These are phyloP conservation scores for Epinephelus fuscoguttatus DNA, from an alignment of 2,113 vertebrate species.

Conservation along the genomic window DNA sequence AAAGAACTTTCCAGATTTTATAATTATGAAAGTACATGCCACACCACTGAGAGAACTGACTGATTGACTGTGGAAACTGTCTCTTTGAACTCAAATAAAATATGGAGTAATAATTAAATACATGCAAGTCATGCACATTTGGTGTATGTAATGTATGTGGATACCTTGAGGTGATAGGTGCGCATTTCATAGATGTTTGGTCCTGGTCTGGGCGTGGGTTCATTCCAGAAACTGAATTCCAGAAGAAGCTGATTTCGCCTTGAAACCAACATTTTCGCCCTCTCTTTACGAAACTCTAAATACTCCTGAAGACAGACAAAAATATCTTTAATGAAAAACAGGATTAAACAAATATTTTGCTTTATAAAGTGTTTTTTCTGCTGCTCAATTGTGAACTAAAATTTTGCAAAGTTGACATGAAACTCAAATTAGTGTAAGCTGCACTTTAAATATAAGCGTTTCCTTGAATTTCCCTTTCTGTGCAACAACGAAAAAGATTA, in stretches of 20 bases:
- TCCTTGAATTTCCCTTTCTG: not conserved
- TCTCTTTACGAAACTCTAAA: conserved; percentile 90
- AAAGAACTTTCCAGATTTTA: not conserved
- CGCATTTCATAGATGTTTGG: conserved; percentile 95
- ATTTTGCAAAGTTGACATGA: not conserved
- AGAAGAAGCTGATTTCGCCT: conserved; percentile 94
- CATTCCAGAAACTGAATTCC: conserved; percentile 99
- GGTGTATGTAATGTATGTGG: not conserved
- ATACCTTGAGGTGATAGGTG: conserved; percentile 92
- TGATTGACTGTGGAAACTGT: not conserved
- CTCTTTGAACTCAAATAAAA: not conserved
- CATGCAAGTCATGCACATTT: not conserved
- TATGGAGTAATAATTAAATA: not conserved
- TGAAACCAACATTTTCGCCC: conserved; percentile 93
- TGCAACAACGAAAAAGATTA: not conserved
- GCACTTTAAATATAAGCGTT: not conserved
- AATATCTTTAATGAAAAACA: not conserved
- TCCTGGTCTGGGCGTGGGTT: conserved; percentile 89
- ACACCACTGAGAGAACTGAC: not conserved
- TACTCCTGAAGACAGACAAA: conserved; percentile 85
- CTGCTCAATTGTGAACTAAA: not conserved
- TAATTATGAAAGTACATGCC: not conserved
- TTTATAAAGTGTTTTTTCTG: not conserved
- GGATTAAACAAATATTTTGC: not conserved
- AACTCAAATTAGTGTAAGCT: not conserved